Evolutionary conservation across 2,797 vertebrate species (phyloP).

Genomic region (Halcyon leucocephala): DNA sequence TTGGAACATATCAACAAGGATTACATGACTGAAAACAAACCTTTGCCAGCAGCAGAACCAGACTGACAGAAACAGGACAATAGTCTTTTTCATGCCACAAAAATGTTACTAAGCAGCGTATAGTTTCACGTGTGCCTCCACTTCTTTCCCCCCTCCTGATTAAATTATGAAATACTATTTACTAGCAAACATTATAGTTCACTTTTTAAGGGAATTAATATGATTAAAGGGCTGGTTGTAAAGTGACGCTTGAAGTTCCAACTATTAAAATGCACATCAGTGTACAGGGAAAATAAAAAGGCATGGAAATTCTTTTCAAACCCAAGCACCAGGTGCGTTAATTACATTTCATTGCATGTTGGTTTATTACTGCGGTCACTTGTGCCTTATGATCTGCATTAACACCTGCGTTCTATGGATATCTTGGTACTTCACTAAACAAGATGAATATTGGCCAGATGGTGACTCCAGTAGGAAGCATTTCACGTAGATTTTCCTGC

Average conservation of each 20-base stretch:
- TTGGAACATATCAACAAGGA: not conserved
- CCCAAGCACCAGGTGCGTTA: conserved; percentile 74
- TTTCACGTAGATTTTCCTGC: conserved; percentile 68
- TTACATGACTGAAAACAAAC: conserved; percentile 26
- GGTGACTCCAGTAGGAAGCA: conserved; percentile 74
- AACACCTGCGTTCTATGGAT: conserved; percentile 74
- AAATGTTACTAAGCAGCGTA: conserved; percentile 20
- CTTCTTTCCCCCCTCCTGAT: not conserved
- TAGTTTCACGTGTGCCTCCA: not conserved
- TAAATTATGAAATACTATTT: conserved; percentile 10
- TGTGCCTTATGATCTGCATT: conserved; percentile 66
- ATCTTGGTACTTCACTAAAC: conserved; percentile 72
- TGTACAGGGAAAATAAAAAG: conserved; percentile 37
- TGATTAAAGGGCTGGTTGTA: conserved; percentile 19
- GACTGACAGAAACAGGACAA: conserved; percentile 48
- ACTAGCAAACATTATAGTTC: conserved; percentile 1
- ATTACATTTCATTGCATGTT: conserved; percentile 75
- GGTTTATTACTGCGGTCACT: conserved; percentile 73
- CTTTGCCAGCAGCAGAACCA: conserved; percentile 23
- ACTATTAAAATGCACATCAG: conserved; percentile 13
- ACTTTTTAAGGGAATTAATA: conserved; percentile 29
- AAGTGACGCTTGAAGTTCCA: conserved; percentile 19
- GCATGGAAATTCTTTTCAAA: conserved; percentile 36
- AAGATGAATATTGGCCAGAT: conserved; percentile 81
- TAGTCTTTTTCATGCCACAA: conserved; percentile 43